Conservation (phyloP, 1,140 invertebrate genomes). For the Stenopsyche tienmushanensis region DNA sequence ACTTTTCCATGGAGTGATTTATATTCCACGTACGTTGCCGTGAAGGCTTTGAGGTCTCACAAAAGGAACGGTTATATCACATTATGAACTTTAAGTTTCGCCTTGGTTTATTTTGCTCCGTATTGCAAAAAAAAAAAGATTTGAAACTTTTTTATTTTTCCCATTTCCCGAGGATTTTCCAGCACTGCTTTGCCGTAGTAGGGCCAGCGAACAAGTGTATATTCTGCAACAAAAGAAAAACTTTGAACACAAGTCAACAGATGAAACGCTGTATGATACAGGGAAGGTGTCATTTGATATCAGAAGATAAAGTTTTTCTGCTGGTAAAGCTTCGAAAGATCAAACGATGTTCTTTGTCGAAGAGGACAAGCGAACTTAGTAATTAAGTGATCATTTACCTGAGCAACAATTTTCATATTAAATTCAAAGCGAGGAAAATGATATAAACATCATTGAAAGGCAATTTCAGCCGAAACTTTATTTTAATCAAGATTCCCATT, state of each 20-base stretch:
- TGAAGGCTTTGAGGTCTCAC: neutral
- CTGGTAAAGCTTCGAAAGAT: neutral
- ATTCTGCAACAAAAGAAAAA: neutral
- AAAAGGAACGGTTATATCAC: neutral
- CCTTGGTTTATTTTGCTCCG: neutral
- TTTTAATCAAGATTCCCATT: no score
- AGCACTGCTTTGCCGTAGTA: neutral
- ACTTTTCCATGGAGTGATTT: neutral
- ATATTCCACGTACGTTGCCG: neutral
- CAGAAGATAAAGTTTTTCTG: neutral
- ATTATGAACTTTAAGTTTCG: neutral
- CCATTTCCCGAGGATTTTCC: neutral
- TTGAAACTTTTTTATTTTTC: neutral
- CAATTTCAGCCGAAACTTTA: no score
- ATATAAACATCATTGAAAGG: no score
- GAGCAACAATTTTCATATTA: no score
- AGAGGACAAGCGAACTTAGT: no score
- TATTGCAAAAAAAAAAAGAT: neutral
- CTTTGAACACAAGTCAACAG: neutral
- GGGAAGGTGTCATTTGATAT: neutral
- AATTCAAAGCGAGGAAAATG: no score
- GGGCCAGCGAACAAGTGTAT: neutral
- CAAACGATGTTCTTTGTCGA: neutral
- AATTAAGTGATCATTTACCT: no score
- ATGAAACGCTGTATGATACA: neutral